Percentiles rank a stretch among this genome's conserved stretches.
Conservation (phyloP, 2,113 vertebrate species). For the Chauna torquata region DNA sequence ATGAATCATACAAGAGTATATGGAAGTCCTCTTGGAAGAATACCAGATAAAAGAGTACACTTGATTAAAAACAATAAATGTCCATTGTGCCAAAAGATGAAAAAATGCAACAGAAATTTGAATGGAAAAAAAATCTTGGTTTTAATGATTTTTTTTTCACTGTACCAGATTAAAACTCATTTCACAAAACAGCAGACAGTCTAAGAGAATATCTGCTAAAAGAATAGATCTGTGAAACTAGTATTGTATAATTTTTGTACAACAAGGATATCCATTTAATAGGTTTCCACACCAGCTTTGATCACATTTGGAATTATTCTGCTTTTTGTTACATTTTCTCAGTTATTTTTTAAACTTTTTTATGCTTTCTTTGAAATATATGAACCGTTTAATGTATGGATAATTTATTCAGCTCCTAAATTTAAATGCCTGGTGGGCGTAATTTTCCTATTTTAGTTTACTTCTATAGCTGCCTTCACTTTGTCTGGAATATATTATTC, state of each 20-base stretch:
- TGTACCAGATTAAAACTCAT: conserved; percentile 62
- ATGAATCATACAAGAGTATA: not conserved
- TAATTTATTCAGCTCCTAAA: conserved; percentile 79
- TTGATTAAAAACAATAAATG: conserved; percentile 27
- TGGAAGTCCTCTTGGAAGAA: not conserved
- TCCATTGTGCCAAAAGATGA: not conserved
- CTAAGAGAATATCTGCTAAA: conserved; percentile 39
- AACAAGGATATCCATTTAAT: conserved; percentile 65
- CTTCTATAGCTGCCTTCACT: conserved; percentile 71
- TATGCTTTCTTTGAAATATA: conserved; percentile 75
- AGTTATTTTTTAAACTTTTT: conserved; percentile 67
- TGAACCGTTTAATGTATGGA: conserved; percentile 76
- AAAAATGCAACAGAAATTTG: conserved; percentile 31
- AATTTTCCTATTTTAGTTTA: conserved; percentile 79
- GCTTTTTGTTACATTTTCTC: conserved; percentile 72
- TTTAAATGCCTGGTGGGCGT: conserved; percentile 76
- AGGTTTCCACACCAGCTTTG: conserved; percentile 65
- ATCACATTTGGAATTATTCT: conserved; percentile 73
- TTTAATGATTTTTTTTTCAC: not conserved
- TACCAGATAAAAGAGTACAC: not conserved
- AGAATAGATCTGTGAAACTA: conserved; percentile 38
- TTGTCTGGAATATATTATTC: conserved; percentile 78
- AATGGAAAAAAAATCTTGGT: conserved; percentile 41
- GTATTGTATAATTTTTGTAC: conserved; percentile 45
- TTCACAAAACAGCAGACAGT: conserved; percentile 49